These are phyloP conservation scores for Cheilosia pagana DNA, from an alignment of 2,888 invertebrate genomes.

Conservation along the genomic window DNA sequence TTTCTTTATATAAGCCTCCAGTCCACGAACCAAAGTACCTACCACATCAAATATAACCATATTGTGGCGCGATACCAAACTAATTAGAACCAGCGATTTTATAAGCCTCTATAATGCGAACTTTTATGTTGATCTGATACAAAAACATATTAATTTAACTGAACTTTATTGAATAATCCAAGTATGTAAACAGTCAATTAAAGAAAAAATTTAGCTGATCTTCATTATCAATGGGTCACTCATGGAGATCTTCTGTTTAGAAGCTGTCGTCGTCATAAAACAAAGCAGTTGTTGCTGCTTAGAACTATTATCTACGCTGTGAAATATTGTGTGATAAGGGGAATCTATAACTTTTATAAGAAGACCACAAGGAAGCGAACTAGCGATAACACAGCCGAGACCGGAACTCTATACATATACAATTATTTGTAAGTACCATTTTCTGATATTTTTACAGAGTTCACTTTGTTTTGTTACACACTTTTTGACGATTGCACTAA, in stretches of 20 bases:
- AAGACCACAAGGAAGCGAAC: constrained; percentile 2
- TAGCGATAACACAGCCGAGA: constrained; percentile 4
- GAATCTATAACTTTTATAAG: background rate
- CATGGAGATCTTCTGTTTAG: background rate
- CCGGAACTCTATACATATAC: background rate
- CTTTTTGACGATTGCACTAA: no score
- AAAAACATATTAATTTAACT: background rate
- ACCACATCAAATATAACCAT: no score
- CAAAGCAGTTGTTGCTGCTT: background rate
- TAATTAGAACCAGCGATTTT: no score
- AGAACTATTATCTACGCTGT: background rate
- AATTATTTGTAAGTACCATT: background rate
- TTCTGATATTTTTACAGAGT: no score
- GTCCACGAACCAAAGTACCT: no score
- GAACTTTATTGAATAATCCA: background rate
- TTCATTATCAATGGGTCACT: constrained; percentile 23
- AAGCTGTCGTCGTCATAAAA: background rate
- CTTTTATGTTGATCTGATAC: no score
- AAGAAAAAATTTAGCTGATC: background rate
- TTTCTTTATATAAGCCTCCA: no score
- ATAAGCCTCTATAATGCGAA: no score
- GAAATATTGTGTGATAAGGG: background rate
- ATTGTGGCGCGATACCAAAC: no score
- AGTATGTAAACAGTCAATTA: constrained; percentile 3
- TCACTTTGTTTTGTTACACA: no score